phyloP scores from a whole-genome alignment of 2,888 invertebrate genomes.

The Laothoe populi region DNA sequence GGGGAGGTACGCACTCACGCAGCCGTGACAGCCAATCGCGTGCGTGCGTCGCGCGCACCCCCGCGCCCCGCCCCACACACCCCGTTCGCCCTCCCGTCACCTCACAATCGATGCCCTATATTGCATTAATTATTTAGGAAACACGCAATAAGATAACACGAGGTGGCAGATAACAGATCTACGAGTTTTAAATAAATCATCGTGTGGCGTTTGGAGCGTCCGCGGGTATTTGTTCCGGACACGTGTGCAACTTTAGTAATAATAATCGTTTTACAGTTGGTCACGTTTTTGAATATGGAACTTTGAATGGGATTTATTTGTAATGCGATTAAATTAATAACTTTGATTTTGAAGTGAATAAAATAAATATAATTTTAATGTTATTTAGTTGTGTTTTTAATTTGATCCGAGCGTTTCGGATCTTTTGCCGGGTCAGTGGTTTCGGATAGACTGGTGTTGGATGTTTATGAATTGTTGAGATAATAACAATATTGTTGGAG shows the following conservation, averaged over 20 bases:
- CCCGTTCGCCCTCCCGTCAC: constrained; percentile 77
- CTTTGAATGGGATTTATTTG: neutral
- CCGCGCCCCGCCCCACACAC: constrained; percentile 62
- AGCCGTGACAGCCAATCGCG: constrained; percentile 80
- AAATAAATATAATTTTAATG: neutral
- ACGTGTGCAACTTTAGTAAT: neutral
- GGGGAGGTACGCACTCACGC: constrained; percentile 84
- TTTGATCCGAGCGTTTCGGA: constrained; percentile 11
- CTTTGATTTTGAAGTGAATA: neutral
- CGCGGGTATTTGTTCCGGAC: constrained; percentile 37
- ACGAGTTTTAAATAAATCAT: constrained; percentile 79
- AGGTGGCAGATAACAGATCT: constrained; percentile 83
- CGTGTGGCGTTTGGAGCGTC: constrained; percentile 30
- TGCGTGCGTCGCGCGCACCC: constrained; percentile 84
- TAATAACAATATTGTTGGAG: constrained; percentile 13
- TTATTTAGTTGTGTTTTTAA: constrained; percentile 12
- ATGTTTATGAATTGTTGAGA: constrained; percentile 17
- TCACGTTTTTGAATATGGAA: constrained; percentile 1
- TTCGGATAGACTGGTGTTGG: constrained; percentile 17
- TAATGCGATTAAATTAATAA: neutral
- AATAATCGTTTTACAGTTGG: neutral
- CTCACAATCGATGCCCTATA: constrained; percentile 85
- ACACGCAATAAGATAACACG: constrained; percentile 85
- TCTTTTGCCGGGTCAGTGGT: constrained; percentile 20
- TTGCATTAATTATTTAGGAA: constrained; percentile 86